Conservation (phyloP, 2,797 vertebrate species). For the Rhyacichthys aspro region DNA sequence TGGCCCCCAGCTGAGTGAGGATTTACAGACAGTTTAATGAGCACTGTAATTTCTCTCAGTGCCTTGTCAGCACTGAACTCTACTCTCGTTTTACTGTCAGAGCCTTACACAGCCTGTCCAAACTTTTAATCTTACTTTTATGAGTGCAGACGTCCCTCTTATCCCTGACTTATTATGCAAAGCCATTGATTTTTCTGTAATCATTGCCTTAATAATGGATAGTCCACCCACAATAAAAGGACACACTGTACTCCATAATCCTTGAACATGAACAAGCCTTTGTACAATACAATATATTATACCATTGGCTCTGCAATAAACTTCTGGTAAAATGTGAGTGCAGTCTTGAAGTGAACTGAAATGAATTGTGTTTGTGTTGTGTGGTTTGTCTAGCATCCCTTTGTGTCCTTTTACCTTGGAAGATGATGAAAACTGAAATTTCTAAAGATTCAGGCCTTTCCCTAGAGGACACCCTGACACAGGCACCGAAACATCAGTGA, state of each 20-base stretch:
- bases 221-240: constrained; percentile 29
- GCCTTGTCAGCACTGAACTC: constrained; percentile 53
- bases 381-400: background rate
- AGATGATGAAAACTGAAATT: constrained; percentile 1
- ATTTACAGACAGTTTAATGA: constrained; percentile 64
- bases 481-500: constrained; percentile 6
- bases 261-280: constrained; percentile 13
- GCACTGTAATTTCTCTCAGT: constrained; percentile 56
- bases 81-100: constrained; percentile 45
- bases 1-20: constrained; percentile 54
- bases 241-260: constrained; percentile 18
- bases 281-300: no score
- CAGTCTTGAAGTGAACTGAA: background rate
- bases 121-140: constrained; percentile 68
- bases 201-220: constrained; percentile 35
- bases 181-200: constrained; percentile 45
- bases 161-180: constrained; percentile 47
- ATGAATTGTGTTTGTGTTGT: background rate
- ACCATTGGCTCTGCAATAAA: background rate
- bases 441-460: constrained; percentile 1
- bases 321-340: constrained; percentile 7
- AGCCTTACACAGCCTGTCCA: constrained; percentile 25
- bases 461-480: constrained; percentile 21
- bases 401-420: constrained; percentile 4
- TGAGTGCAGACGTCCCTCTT: constrained; percentile 34